phyloP scores from a whole-genome alignment of 1,140 invertebrate genomes.

The Sitophilus oryzae region DNA sequence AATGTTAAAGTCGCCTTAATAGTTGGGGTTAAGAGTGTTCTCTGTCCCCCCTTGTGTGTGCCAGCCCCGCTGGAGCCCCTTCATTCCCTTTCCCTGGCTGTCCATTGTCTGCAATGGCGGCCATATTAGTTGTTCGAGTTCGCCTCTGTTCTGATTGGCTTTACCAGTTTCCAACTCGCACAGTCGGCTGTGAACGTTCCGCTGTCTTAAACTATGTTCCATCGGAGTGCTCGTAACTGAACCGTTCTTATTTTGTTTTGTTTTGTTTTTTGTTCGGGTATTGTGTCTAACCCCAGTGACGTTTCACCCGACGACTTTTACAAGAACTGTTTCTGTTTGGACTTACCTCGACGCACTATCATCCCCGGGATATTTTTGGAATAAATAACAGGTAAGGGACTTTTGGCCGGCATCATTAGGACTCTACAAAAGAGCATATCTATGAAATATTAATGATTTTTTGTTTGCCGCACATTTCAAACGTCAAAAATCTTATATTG shows the following conservation, averaged over 20 bases:
- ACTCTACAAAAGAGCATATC: constrained; percentile 33
- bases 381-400: background rate
- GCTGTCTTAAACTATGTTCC: constrained; percentile 25
- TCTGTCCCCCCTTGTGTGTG: constrained; percentile 32
- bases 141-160: constrained; percentile 45
- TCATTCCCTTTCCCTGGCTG: constrained; percentile 42
- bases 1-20: constrained; percentile 35
- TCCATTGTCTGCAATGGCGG: constrained; percentile 44
- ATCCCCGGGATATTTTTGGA: background rate
- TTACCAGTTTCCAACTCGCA: constrained; percentile 40
- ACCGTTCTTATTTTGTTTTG: constrained; percentile 13
- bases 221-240: constrained; percentile 7
- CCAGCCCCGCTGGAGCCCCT: constrained; percentile 33
- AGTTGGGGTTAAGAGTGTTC: constrained; percentile 30
- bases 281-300: background rate
- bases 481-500: constrained; percentile 42
- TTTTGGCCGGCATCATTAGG: constrained; percentile 31
- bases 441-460: constrained; percentile 44
- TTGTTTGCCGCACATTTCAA: constrained; percentile 39
- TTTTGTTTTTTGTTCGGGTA: constrained; percentile 10
- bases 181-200: constrained; percentile 38
- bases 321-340: background rate
- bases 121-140: constrained; percentile 44
- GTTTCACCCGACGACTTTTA: background rate
- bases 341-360: no score